phyloP scores from a whole-genome alignment of 2,113 vertebrate species.

The Podocnemis expansa region DNA sequence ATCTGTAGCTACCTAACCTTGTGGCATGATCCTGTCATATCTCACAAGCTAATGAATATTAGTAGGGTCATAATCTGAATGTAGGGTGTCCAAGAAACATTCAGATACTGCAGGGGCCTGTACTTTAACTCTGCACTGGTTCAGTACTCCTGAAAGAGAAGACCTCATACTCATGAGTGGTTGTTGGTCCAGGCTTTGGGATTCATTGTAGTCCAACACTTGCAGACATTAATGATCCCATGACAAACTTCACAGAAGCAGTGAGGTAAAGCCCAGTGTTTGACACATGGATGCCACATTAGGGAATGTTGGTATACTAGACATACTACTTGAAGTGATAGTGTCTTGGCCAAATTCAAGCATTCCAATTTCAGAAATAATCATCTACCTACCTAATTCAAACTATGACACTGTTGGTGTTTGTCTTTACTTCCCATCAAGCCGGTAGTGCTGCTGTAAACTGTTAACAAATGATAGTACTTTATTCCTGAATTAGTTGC shows the following conservation, averaged over 20 bases:
- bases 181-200: not conserved
- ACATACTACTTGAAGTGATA: not conserved
- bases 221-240: not conserved
- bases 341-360: not conserved
- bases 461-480: not conserved
- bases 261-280: not conserved
- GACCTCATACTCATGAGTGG: not conserved
- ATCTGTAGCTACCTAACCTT: constrained; percentile 12
- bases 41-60: constrained; percentile 2
- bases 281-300: not conserved
- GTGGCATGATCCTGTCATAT: not conserved
- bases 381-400: not conserved
- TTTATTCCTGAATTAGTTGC: not conserved
- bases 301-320: not conserved
- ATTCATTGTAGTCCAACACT: not conserved
- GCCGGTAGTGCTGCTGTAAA: not conserved
- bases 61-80: not conserved
- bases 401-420: not conserved
- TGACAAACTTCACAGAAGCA: not conserved
- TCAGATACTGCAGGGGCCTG: not conserved
- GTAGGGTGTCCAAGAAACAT: not conserved
- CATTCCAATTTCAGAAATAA: not conserved
- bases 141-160: not conserved
- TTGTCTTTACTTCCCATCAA: not conserved
- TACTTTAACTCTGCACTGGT: not conserved